A percentile compares a stretch with the other conserved stretches of the same genome.
Conservation (phyloP, 2,888 invertebrate species). For the Nymphalis polychloros region DNA sequence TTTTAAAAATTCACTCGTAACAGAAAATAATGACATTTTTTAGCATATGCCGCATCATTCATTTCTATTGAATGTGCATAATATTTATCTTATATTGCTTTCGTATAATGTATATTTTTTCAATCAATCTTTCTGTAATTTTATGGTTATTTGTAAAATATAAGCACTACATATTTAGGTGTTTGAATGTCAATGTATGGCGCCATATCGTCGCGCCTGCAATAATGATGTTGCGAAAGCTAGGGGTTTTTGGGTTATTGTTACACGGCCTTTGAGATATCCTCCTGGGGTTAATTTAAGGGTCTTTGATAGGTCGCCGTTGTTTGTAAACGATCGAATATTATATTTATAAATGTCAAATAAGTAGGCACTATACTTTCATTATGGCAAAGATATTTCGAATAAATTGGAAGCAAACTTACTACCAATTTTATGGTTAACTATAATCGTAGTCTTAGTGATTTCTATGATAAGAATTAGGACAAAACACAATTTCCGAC, state of each 20-base stretch:
- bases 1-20: neutral
- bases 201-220: conserved; percentile 62
- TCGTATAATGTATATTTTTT: too few species aligned
- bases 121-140: too few species aligned
- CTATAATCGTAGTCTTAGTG: neutral
- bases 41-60: too few species aligned
- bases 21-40: neutral
- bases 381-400: too few species aligned
- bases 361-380: neutral
- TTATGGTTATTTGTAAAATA: neutral
- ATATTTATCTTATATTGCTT: too few species aligned
- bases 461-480: neutral
- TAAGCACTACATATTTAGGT: conserved; percentile 9
- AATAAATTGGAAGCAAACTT: too few species aligned
- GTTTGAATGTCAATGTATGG: conserved; percentile 41
- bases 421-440: neutral
- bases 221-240: conserved; percentile 56
- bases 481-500: neutral
- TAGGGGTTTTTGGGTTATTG: conserved; percentile 63
- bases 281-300: conserved; percentile 47
- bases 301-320: conserved; percentile 31
- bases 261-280: conserved; percentile 67
- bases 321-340: conserved; percentile 23
- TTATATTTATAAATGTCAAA: conserved; percentile 9
- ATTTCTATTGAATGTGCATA: too few species aligned